Evolutionary conservation across 1,140 invertebrate genomes (phyloP).

Genomic region (Listronotus bonariensis): DNA sequence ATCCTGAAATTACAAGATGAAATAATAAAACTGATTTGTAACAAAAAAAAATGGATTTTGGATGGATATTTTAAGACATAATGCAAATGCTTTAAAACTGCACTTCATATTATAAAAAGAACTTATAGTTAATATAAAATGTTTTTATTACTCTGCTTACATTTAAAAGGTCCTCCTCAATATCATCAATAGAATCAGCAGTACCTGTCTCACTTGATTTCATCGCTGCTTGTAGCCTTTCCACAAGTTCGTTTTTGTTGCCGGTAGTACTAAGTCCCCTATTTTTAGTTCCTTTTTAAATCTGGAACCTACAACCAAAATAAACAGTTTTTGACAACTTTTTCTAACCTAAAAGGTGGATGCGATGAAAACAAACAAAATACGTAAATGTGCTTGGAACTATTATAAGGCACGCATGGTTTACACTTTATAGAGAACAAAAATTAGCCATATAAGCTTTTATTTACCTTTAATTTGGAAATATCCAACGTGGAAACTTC

Average conservation of each 20-base stretch:
- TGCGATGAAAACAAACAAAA: too few species aligned
- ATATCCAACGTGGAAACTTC: constrained; percentile 37
- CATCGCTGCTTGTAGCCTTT: constrained; percentile 71
- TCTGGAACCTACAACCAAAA: constrained; percentile 68
- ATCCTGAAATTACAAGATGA: constrained; percentile 28
- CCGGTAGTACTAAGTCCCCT: constrained; percentile 74
- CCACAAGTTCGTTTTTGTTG: constrained; percentile 79
- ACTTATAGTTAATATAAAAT: too few species aligned
- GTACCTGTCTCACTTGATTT: constrained; percentile 54
- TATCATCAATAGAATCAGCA: constrained; percentile 56
- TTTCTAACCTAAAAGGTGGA: neutral
- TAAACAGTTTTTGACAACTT: constrained; percentile 30
- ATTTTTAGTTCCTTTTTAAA: constrained; percentile 79
- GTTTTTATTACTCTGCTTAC: constrained; percentile 30
- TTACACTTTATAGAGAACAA: neutral
- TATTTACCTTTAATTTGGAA: constrained; percentile 47
- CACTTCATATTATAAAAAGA: too few species aligned
- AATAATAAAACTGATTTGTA: too few species aligned
- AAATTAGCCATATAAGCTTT: constrained; percentile 9
- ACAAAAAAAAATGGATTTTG: too few species aligned
- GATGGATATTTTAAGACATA: too few species aligned
- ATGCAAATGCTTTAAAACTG: too few species aligned
- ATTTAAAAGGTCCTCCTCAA: constrained; percentile 61
- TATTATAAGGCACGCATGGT: too few species aligned
- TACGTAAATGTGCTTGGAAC: too few species aligned